phyloP scores from a whole-genome alignment of 2,113 vertebrate species.

The Clupea harengus region DNA sequence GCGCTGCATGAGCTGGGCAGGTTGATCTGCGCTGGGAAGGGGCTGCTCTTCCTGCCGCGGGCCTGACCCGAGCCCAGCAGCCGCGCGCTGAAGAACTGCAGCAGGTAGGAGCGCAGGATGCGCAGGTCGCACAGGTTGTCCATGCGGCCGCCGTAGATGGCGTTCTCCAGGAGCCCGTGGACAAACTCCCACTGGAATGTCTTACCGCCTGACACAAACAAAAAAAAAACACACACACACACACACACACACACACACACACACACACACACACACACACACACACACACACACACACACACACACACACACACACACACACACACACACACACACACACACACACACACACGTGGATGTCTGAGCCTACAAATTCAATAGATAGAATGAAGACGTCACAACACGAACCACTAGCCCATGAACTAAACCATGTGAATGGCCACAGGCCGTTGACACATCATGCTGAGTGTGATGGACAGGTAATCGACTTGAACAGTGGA shows the following conservation, averaged over 20 bases:
- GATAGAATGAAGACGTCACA: too few species aligned
- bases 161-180: constrained; percentile 89
- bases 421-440: too few species aligned
- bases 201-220: constrained; percentile 74
- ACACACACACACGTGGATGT: constrained; percentile 3
- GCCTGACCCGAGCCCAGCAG: constrained; percentile 66
- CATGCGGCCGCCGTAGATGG: constrained; percentile 93
- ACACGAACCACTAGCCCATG: too few species aligned
- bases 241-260: not conserved
- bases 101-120: constrained; percentile 90
- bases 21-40: constrained; percentile 78
- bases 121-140: constrained; percentile 91
- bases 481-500: too few species aligned
- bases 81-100: constrained; percentile 86
- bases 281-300: not conserved
- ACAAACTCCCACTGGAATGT: constrained; percentile 90
- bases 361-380: too few species aligned
- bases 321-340: constrained; percentile 16
- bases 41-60: constrained; percentile 67
- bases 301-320: not conserved
- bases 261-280: not conserved
- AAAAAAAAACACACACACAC: constrained; percentile 17
- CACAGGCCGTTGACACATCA: too few species aligned
- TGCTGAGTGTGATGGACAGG: too few species aligned
- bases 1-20: constrained; percentile 89